Conservation (phyloP, 1,140 invertebrate genomes). For the Drosophila virilis region DNA sequence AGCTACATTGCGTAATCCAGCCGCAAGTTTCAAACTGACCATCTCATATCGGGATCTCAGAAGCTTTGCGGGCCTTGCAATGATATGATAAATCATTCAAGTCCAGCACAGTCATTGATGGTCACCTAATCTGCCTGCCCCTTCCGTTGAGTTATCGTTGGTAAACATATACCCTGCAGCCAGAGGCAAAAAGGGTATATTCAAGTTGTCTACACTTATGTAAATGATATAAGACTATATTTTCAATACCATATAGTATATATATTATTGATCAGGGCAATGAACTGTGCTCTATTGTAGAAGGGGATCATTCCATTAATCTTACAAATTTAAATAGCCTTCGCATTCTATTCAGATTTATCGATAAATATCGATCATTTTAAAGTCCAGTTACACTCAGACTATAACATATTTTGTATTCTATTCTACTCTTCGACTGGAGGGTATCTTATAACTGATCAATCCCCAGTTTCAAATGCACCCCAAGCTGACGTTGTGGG, state of each 20-base stretch:
- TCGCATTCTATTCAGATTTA: too few relatives aligned
- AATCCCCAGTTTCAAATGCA: constrained; percentile 4
- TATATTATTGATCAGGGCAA: neutral
- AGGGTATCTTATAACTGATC: neutral
- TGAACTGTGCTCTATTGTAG: too few relatives aligned
- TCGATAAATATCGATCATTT: too few relatives aligned
- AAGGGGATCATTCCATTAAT: too few relatives aligned
- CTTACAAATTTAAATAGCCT: too few relatives aligned
- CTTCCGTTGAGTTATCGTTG: neutral
- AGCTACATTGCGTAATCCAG: constrained; percentile 15
- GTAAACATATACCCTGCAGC: too few relatives aligned
- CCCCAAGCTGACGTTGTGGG: constrained; percentile 34
- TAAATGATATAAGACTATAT: neutral
- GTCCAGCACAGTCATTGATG: constrained; percentile 1
- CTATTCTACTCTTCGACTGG: too few relatives aligned
- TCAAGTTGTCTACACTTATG: too few relatives aligned
- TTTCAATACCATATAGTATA: neutral
- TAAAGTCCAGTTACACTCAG: too few relatives aligned
- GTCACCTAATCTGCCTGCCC: neutral
- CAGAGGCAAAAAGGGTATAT: too few relatives aligned
- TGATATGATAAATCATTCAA: constrained; percentile 33
- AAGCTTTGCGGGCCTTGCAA: constrained; percentile 7
- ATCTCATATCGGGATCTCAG: constrained; percentile 17
- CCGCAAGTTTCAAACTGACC: constrained; percentile 26
- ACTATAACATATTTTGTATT: too few relatives aligned